Evolutionary conservation across 2,888 invertebrate genomes (phyloP).

Genomic region (Papilio demoleus): DNA sequence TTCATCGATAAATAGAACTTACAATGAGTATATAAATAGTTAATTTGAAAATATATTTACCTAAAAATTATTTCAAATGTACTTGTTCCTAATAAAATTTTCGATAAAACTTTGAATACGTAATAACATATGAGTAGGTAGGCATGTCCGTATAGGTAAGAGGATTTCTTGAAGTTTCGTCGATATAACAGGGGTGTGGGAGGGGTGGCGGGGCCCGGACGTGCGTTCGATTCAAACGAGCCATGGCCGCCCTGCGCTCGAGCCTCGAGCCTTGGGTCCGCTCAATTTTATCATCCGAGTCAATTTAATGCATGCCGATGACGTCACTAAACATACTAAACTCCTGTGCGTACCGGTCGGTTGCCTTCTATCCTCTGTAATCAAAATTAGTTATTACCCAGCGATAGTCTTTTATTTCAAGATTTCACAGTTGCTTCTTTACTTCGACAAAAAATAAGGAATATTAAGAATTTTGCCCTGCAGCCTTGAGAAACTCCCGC

Average conservation of each 20-base stretch:
- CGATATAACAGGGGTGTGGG: slow-evolving; percentile 61
- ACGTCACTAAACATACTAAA: slow-evolving; percentile 33
- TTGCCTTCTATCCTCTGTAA: background rate
- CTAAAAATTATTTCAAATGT: no score
- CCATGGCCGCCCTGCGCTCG: slow-evolving; percentile 63
- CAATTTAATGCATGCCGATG: slow-evolving; percentile 49
- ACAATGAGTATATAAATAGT: no score
- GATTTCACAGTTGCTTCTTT: slow-evolving; percentile 10
- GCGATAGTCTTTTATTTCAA: background rate
- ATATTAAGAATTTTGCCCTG: slow-evolving; percentile 58
- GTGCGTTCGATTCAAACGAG: slow-evolving; percentile 83
- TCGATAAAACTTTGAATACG: slow-evolving; percentile 59
- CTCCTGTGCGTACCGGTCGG: background rate
- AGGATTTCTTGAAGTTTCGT: slow-evolving; percentile 82
- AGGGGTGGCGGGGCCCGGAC: slow-evolving; percentile 72
- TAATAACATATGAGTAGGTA: slow-evolving; percentile 53
- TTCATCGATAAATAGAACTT: no score
- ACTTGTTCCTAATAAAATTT: background rate
- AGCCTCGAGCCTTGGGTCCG: slow-evolving; percentile 46
- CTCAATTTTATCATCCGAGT: slow-evolving; percentile 58
- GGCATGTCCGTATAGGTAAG: slow-evolving; percentile 72
- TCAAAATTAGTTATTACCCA: background rate
- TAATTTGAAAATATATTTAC: no score
- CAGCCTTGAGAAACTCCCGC: slow-evolving; percentile 67
- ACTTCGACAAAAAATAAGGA: slow-evolving; percentile 11